Evolutionary conservation across 2,113 vertebrate genomes (phyloP).

Genomic region (Nannospalax galili): DNA sequence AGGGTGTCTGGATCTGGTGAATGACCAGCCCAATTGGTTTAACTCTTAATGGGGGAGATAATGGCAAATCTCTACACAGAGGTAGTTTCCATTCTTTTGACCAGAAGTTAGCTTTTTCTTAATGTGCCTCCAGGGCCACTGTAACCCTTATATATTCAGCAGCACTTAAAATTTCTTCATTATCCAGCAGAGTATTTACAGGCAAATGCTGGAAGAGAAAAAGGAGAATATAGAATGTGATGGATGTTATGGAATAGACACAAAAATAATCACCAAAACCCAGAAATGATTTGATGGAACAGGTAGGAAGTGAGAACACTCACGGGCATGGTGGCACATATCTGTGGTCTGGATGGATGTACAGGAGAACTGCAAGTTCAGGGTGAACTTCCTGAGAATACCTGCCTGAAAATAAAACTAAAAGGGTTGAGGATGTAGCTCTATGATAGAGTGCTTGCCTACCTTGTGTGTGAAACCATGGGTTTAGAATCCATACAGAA

Average conservation of each 20-base stretch:
- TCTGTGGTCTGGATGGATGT: neutral
- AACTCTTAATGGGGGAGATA: no score
- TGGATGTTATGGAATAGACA: neutral
- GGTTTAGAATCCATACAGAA: neutral
- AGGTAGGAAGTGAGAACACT: neutral
- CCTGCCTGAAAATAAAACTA: neutral
- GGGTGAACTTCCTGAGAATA: rapidly evolving
- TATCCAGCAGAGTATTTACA: neutral
- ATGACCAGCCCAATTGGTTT: no score
- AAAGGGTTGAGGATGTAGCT: neutral
- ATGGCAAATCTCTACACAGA: neutral
- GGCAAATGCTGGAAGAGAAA: neutral
- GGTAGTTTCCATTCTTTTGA: neutral
- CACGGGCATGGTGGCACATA: neutral
- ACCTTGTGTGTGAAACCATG: rapidly evolving
- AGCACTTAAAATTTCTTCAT: neutral
- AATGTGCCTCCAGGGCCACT: neutral
- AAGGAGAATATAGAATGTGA: neutral
- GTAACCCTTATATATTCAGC: neutral
- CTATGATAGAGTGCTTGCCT: neutral
- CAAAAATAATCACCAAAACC: neutral
- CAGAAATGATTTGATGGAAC: neutral
- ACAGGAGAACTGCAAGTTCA: neutral
- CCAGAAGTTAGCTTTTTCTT: neutral
- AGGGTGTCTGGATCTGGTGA: no score